Conservation (phyloP, 2,888 invertebrate species). For the Xiphydria camelus region DNA sequence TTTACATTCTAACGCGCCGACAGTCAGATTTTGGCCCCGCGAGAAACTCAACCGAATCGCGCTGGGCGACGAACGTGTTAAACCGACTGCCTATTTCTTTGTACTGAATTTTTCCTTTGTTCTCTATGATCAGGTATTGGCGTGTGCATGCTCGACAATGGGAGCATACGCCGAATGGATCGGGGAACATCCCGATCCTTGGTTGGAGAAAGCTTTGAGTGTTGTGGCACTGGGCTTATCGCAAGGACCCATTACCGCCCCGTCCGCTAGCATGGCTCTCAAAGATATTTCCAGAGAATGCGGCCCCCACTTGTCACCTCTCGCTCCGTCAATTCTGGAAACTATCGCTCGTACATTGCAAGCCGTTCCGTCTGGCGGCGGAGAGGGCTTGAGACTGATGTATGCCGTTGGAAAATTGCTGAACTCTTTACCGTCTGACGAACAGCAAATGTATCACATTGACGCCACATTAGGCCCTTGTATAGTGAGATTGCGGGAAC, state of each 20-base stretch:
- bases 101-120: too few relatives aligned
- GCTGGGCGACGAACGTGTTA: too few relatives aligned
- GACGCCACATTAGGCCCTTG: conserved; percentile 71
- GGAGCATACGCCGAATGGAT: conserved; percentile 89
- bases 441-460: conserved; percentile 70
- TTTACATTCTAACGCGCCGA: too few relatives aligned
- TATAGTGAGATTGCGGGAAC: conserved; percentile 65
- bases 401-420: conserved; percentile 75
- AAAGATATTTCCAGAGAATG: conserved; percentile 87
- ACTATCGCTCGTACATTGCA: conserved; percentile 63
- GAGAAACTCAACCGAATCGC: too few relatives aligned
- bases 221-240: conserved; percentile 68
- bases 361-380: conserved; percentile 64
- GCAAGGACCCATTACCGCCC: conserved; percentile 68
- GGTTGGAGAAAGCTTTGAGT: conserved; percentile 70
- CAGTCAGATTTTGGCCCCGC: too few relatives aligned
- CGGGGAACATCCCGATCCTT: conserved; percentile 67
- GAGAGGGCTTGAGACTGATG: conserved; percentile 75
- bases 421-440: conserved; percentile 65
- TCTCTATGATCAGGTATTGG: too few relatives aligned
- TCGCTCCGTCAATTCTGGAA: conserved; percentile 74
- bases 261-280: conserved; percentile 83
- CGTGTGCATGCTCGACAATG: conserved; percentile 51
- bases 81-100: too few relatives aligned
- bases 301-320: conserved; percentile 72